Percentiles rank a stretch among this genome's conserved stretches.
These are phyloP conservation scores for Flabesymbios commensalis DNA, from an alignment of 2,888 invertebrate genomes.

Conservation along the genomic window DNA sequence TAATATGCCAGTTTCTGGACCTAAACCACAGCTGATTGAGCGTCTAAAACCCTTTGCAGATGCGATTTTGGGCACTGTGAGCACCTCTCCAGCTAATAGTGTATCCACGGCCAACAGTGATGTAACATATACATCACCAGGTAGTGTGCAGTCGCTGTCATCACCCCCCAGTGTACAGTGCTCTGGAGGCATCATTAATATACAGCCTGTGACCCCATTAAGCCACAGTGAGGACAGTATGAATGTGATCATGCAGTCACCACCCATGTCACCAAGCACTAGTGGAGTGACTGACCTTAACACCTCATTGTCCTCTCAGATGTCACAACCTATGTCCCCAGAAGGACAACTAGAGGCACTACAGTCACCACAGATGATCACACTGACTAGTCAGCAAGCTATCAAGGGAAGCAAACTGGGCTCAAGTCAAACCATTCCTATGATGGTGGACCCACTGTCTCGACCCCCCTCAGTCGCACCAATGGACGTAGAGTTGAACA, in stretches of 20 bases:
- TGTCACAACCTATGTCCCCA: slow-evolving; percentile 33
- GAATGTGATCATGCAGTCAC: neutral
- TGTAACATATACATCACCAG: neutral
- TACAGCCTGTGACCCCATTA: slow-evolving; percentile 2
- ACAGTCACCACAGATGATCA: neutral
- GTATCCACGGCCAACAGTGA: no score
- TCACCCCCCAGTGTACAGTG: slow-evolving; percentile 13
- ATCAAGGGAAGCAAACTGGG: neutral
- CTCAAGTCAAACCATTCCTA: slow-evolving; percentile 26
- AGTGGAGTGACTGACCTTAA: neutral
- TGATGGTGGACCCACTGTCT: slow-evolving; percentile 44
- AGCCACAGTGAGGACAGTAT: neutral
- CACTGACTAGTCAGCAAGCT: neutral
- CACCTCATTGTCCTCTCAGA: slow-evolving; percentile 1
- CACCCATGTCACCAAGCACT: slow-evolving; percentile 3
- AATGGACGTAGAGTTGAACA: slow-evolving; percentile 57
- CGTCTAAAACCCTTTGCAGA: slow-evolving; percentile 72
- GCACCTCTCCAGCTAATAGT: neutral
- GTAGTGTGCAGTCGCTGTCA: slow-evolving; percentile 1
- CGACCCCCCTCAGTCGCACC: slow-evolving; percentile 55
- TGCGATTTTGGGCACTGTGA: slow-evolving; percentile 34
- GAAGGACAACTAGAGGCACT: neutral
- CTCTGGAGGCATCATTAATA: slow-evolving; percentile 4
- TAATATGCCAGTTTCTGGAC: slow-evolving; percentile 91
- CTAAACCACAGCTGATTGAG: slow-evolving; percentile 93